Evolutionary conservation across 2,888 invertebrate genomes (phyloP).

Genomic region (Teleogryllus oceanicus): DNA sequence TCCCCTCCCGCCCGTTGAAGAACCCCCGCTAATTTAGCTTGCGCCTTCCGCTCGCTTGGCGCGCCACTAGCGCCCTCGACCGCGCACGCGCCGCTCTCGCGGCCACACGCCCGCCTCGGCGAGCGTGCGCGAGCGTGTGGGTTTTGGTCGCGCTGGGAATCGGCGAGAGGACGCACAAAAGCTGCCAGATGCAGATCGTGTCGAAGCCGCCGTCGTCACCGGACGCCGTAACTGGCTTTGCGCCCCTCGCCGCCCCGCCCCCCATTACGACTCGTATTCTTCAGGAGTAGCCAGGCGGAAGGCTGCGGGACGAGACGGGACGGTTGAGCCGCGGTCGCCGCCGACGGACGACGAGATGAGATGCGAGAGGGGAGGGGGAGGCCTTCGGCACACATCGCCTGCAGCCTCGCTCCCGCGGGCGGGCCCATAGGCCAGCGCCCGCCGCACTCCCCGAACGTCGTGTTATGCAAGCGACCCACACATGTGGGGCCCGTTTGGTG

Average conservation of each 20-base stretch:
- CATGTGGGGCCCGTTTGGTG: too few relatives aligned
- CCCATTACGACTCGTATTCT: slow-evolving; percentile 49
- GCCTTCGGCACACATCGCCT: too few relatives aligned
- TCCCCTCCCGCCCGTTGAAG: not conserved
- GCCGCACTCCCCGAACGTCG: too few relatives aligned
- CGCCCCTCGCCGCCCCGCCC: slow-evolving; percentile 45
- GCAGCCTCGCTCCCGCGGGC: too few relatives aligned
- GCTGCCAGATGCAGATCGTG: slow-evolving; percentile 34
- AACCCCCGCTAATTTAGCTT: not conserved
- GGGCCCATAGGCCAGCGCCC: too few relatives aligned
- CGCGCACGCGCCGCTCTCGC: not conserved
- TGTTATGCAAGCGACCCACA: too few relatives aligned
- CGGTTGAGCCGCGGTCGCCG: slow-evolving; percentile 37
- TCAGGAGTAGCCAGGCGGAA: slow-evolving; percentile 49
- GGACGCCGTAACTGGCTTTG: slow-evolving; percentile 41
- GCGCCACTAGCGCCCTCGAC: not conserved
- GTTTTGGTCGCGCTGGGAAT: slow-evolving; percentile 27
- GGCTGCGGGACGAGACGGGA: slow-evolving; percentile 39
- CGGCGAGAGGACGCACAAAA: slow-evolving; percentile 29
- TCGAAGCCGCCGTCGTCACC: slow-evolving; percentile 12
- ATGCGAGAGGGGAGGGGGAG: not conserved
- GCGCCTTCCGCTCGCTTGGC: not conserved
- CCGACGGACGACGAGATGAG: not conserved
- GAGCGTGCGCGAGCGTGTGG: not conserved
- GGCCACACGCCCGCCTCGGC: not conserved